Conservation (phyloP, 2,797 vertebrate genomes). For the Platalea minor region DNA sequence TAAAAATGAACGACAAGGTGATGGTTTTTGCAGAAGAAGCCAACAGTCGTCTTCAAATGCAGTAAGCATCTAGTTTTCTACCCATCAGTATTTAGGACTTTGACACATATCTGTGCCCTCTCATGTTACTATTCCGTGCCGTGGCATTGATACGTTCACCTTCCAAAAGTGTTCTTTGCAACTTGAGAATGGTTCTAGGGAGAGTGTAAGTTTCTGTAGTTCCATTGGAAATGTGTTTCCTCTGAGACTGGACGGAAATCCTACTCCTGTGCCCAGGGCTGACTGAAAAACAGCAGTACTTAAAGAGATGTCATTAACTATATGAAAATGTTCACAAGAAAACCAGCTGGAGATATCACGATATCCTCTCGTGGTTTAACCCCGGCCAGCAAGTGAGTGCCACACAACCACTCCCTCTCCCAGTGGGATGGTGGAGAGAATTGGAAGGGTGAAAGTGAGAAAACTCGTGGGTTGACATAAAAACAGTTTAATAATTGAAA, state of each 20-base stretch:
- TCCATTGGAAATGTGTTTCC: not conserved
- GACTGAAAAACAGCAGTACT: not conserved
- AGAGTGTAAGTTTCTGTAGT: not conserved
- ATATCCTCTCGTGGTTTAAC: no score
- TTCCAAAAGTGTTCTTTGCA: not conserved
- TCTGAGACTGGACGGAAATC: not conserved
- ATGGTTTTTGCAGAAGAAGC: slow-evolving; percentile 76
- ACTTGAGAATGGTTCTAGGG: not conserved
- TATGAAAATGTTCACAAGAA: not conserved
- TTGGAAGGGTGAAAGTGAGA: no score
- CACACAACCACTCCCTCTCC: no score
- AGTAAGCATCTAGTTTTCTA: slow-evolving; percentile 61
- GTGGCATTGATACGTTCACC: fast-evolving
- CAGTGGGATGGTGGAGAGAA: no score
- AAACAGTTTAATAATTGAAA: no score
- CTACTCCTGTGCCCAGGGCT: not conserved
- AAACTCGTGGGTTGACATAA: no score
- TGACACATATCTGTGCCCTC: not conserved
- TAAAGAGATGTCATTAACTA: not conserved
- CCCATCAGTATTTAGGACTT: no score
- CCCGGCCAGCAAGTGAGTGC: no score
- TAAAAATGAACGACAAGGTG: slow-evolving; percentile 54
- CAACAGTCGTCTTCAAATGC: slow-evolving; percentile 59
- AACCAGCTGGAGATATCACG: not conserved
- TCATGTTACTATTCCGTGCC: fast-evolving